A percentile compares a stretch with the other conserved stretches of the same genome.
phyloP scores from a whole-genome alignment of 92 coral and sea anemone species.

The Epizoanthus ramosus region DNA sequence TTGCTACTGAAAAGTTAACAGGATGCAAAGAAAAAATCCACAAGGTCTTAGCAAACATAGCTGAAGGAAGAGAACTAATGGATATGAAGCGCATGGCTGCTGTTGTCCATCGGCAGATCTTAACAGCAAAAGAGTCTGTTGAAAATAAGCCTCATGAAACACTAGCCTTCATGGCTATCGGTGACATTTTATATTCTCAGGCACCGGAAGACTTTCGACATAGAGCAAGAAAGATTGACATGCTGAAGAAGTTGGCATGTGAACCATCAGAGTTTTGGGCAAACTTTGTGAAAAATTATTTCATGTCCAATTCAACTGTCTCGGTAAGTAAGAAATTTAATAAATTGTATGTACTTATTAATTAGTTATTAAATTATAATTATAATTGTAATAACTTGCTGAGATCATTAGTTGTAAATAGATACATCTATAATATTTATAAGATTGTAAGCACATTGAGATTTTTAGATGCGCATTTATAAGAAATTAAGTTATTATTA shows the following conservation, averaged over 20 bases:
- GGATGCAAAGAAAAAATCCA: constrained; percentile 79
- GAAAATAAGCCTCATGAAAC: constrained; percentile 91
- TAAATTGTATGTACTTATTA: too few species aligned
- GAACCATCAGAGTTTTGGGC: constrained; percentile 84
- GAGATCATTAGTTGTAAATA: too few species aligned
- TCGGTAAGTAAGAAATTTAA: constrained; percentile 51
- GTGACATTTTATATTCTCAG: constrained; percentile 83
- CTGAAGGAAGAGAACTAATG: constrained; percentile 64
- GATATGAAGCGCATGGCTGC: constrained; percentile 92
- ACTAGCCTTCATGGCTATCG: constrained; percentile 79
- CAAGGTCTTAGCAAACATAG: constrained; percentile 70
- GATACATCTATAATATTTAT: too few species aligned
- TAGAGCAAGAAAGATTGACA: constrained; percentile 65
- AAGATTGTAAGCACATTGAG: too few species aligned
- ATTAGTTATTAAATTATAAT: too few species aligned
- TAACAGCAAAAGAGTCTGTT: constrained; percentile 81
- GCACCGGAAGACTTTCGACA: constrained; percentile 64
- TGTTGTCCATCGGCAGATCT: constrained; percentile 82
- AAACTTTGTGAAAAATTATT: constrained; percentile 66
- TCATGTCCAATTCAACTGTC: constrained; percentile 65
- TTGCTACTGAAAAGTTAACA: constrained; percentile 72
- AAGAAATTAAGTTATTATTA: too few species aligned
- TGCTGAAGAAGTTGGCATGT: constrained; percentile 57
- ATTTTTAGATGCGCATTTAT: too few species aligned
- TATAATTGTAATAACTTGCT: too few species aligned